A percentile compares a stretch with the other conserved stretches of the same genome.
These are phyloP conservation scores for Tricholaema leucomelas DNA, from an alignment of 2,113 vertebrate genomes.

Conservation along the genomic window DNA sequence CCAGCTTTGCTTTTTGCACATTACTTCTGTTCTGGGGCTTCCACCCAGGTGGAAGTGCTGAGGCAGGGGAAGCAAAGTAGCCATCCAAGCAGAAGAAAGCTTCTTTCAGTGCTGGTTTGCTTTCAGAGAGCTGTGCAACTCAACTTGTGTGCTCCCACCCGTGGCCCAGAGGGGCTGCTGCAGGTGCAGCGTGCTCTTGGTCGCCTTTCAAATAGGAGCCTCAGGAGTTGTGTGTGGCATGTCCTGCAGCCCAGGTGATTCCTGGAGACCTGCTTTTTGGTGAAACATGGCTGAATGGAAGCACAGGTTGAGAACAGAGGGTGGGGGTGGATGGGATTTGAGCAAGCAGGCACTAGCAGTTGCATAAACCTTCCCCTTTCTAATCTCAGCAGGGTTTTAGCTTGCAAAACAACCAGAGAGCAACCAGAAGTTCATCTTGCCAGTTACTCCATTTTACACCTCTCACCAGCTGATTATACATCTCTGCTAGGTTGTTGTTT, in stretches of 20 bases:
- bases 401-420: not conserved
- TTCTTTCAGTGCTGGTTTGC: too few species aligned
- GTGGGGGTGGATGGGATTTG: too few species aligned
- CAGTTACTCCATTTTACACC: not conserved
- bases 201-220: accelerated
- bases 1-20: not conserved
- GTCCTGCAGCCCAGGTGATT: not conserved
- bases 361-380: not conserved
- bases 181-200: accelerated
- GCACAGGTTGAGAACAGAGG: accelerated
- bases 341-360: not conserved
- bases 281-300: not conserved
- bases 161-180: accelerated
- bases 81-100: not conserved
- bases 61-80: not conserved
- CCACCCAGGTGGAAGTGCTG: not conserved
- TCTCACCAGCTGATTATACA: not conserved
- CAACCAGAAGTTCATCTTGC: not conserved
- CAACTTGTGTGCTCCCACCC: not conserved
- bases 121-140: not conserved
- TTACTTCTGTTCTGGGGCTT: not conserved
- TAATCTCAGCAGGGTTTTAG: not conserved
- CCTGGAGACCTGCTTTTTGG: not conserved
- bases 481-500: not conserved
- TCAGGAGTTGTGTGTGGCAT: not conserved